Percentiles rank a stretch among this genome's conserved stretches.
phyloP scores from a whole-genome alignment of 2,888 invertebrate genomes.

The Megaustenia siamemsis region DNA sequence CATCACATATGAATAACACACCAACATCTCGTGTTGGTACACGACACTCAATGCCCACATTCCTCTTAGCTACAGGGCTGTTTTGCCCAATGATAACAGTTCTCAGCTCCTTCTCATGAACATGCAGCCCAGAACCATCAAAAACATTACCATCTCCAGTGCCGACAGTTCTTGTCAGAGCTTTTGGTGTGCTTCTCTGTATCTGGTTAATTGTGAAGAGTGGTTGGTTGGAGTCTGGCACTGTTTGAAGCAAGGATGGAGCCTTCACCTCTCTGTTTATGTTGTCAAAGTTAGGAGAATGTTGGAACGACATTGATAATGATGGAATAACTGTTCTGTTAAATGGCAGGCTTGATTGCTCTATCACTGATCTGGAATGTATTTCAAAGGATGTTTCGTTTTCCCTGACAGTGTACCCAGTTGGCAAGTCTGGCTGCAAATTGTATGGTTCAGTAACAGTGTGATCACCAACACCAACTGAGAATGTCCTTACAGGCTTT shows the following conservation, averaged over 20 bases:
- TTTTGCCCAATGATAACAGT: constrained; percentile 76
- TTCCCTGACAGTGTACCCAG: constrained; percentile 65
- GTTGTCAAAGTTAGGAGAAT: constrained; percentile 7
- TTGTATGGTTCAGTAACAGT: constrained; percentile 71
- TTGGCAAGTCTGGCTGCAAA: constrained; percentile 70
- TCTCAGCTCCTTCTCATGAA: constrained; percentile 79
- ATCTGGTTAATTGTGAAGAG: constrained; percentile 61
- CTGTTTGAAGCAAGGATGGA: not conserved
- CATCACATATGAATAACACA: constrained; percentile 74
- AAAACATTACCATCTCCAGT: constrained; percentile 83
- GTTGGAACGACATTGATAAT: constrained; percentile 38
- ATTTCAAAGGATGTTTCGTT: constrained; percentile 57
- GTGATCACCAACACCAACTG: constrained; percentile 74
- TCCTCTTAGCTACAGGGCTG: constrained; percentile 67
- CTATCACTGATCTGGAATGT: constrained; percentile 37
- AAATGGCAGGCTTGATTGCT: not conserved
- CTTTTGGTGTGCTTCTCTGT: constrained; percentile 60
- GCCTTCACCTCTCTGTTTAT: not conserved
- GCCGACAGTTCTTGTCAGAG: constrained; percentile 83
- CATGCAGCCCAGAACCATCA: constrained; percentile 72
- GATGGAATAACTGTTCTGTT: constrained; percentile 16
- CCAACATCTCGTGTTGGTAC: constrained; percentile 78
- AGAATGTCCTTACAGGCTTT: constrained; percentile 65
- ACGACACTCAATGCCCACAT: constrained; percentile 75
- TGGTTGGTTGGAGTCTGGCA: constrained; percentile 34